A percentile compares a stretch with the other conserved stretches of the same genome.
These are phyloP conservation scores for Polydrusus cervinus DNA, from an alignment of 2,888 invertebrate genomes.

Conservation along the genomic window DNA sequence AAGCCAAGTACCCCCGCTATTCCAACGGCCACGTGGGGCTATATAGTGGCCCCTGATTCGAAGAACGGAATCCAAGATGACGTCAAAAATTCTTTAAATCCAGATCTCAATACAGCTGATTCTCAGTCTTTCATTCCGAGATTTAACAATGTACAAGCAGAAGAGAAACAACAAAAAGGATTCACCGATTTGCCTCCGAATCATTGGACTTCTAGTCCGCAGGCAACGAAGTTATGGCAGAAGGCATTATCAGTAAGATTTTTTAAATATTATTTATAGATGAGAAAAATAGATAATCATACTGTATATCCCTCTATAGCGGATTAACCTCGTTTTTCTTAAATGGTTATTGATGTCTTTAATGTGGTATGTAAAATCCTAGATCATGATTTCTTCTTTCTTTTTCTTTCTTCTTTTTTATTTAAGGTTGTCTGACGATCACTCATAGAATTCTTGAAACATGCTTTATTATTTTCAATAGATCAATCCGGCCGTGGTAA, in stretches of 20 bases:
- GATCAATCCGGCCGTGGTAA: constrained; percentile 82
- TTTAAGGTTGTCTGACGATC: too few species aligned
- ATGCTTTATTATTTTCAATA: constrained; percentile 14
- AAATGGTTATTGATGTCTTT: too few species aligned
- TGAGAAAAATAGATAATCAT: too few species aligned
- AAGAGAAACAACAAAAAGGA: constrained; percentile 65
- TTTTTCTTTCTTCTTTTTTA: too few species aligned
- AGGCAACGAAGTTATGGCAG: constrained; percentile 78
- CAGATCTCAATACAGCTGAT: constrained; percentile 79
- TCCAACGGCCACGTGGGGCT: constrained; percentile 68
- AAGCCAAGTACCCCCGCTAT: constrained; percentile 69
- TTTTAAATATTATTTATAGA: too few species aligned
- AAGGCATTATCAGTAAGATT: constrained; percentile 75
- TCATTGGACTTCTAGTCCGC: constrained; percentile 68
- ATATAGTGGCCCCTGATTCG: constrained; percentile 62
- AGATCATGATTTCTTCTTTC: too few species aligned
- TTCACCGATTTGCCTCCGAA: constrained; percentile 62
- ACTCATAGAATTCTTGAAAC: too few species aligned
- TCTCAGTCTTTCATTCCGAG: constrained; percentile 81
- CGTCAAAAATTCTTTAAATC: constrained; percentile 63
- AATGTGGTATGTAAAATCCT: too few species aligned
- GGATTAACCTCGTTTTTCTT: too few species aligned
- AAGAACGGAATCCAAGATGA: constrained; percentile 44
- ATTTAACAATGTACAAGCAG: constrained; percentile 72
- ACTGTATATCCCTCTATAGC: too few species aligned